Percentiles rank a stretch among this genome's conserved stretches.
Evolutionary conservation across 2,888 invertebrate genomes (phyloP).

Genomic region (Leuctra nigra): DNA sequence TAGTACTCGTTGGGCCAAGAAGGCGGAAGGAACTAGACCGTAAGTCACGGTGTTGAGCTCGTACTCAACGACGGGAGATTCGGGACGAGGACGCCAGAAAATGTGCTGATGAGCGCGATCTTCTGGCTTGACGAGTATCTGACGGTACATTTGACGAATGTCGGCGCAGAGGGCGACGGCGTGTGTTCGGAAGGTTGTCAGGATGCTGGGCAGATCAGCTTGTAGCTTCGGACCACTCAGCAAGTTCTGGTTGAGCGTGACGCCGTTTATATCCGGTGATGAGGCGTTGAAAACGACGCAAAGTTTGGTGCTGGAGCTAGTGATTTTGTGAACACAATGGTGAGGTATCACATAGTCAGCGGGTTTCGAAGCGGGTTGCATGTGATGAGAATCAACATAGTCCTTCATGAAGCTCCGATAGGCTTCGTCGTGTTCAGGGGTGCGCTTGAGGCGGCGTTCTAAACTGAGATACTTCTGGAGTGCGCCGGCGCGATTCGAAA

Average conservation of each 20-base stretch:
- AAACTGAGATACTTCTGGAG: no score
- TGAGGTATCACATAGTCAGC: constrained; percentile 10
- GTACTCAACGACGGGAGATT: constrained; percentile 25
- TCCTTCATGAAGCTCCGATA: no score
- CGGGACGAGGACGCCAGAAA: constrained; percentile 29
- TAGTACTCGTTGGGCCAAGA: constrained; percentile 28
- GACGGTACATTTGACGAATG: no score
- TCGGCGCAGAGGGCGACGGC: constrained; percentile 16
- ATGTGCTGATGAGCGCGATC: constrained; percentile 31
- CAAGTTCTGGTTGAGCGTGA: no score
- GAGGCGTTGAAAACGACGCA: constrained; percentile 1
- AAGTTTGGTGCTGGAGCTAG: not conserved
- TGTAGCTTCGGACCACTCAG: constrained; percentile 8
- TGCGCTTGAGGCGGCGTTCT: no score
- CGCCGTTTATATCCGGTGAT: not conserved
- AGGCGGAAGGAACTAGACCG: constrained; percentile 32
- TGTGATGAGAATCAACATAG: no score
- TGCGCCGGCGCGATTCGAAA: no score
- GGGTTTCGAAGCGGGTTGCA: not conserved
- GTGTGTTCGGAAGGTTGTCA: not conserved
- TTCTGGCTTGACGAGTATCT: constrained; percentile 19
- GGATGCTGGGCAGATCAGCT: not conserved
- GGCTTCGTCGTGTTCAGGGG: no score
- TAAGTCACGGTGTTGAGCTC: constrained; percentile 30
- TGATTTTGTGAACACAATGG: not conserved